Evolutionary conservation across 1,140 invertebrate species (phyloP), one percentile per base, ranked within the genome.

Genomic region (Sycobia sp.): DNA sequence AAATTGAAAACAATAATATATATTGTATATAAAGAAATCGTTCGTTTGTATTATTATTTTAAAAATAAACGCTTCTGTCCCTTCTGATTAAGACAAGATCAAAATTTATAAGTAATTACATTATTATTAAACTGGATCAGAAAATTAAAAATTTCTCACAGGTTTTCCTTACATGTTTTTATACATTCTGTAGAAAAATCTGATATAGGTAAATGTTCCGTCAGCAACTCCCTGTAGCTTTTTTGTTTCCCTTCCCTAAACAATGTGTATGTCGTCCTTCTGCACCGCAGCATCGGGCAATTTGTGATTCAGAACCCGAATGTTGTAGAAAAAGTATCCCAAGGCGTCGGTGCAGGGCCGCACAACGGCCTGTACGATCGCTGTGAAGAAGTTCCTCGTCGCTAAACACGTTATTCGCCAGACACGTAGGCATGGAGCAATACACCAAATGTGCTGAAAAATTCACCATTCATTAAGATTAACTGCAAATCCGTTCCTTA

Each of bases 371-470:
- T 88, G 84, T 51, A 88, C 80, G 63, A 84, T 84, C 0, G 84
- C 77, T 11, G 79, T 77, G 36, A 85, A 78, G 66, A 88, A 83
- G 13, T 84, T 85, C 39, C 87, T 83, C 3, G 83, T 76, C 2
- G 87, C 84, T 0, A 86, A 85, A 70, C 86, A 90, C 69, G 86
- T 86, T 64, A 92, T 88, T 73, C 88, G 89, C 74, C 86, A 84
- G 43, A 85, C 82, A 34, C 89, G 82, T 14, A 90, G 73, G 56
- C 85, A 86, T 0, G 89, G 89, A 0, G 84, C 87, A 10, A 86
- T 76, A 67, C 88, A 89, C 89, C 89, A 91, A 54, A 91, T 88
- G 79, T 90, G 87, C 88, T 90, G 76, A 29, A 85, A 85, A 32
- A 63, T 50, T 41, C 34, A 54, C 38, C 3, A 34, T 23, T 38